Evolutionary conservation across 2,113 vertebrate species (phyloP).

Genomic region (Paradoxurus hermaphroditus): DNA sequence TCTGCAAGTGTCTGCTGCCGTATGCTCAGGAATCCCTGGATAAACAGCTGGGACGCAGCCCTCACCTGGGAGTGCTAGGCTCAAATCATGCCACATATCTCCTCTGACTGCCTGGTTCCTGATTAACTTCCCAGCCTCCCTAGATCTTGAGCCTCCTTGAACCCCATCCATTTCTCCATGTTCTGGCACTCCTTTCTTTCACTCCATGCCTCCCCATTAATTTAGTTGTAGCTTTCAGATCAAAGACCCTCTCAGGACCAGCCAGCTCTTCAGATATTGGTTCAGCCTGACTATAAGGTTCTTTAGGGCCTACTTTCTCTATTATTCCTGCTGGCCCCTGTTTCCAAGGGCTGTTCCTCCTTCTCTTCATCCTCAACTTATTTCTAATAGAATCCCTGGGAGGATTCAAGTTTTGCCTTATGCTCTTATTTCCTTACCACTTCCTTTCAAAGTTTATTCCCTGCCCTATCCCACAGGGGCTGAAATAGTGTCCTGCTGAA

Average conservation of each 20-base stretch:
- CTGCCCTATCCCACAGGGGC: neutral
- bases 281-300: neutral
- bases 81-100: rapidly evolving
- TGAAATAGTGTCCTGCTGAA: neutral
- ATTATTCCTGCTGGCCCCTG: neutral
- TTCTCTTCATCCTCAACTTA: neutral
- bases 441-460: neutral
- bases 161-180: neutral
- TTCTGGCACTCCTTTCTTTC: neutral
- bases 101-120: neutral
- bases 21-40: neutral
- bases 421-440: neutral
- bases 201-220: rapidly evolving
- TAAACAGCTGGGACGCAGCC: neutral
- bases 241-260: neutral
- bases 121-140: neutral
- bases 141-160: neutral
- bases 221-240: neutral
- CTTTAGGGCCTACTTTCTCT: neutral
- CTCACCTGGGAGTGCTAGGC: neutral
- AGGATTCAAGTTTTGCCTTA: neutral
- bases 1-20: neutral
- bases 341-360: neutral
- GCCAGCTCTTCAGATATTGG: neutral
- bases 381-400: neutral